Percentiles rank a stretch among this genome's conserved stretches.
Evolutionary conservation across 23 tunicate species (phyloP).

Genomic region (Diplosoma virens): DNA sequence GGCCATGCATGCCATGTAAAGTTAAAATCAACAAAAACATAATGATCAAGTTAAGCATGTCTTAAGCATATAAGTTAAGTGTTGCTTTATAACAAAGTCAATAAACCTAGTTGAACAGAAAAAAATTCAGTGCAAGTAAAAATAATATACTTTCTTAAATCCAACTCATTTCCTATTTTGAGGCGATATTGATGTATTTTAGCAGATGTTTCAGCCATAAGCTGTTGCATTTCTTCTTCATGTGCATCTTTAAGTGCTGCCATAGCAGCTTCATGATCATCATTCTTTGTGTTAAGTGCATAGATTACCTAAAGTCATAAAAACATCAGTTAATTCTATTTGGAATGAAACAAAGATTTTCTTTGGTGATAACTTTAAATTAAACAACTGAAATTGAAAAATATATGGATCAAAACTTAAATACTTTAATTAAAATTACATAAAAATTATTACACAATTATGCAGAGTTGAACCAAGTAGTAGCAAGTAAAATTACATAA

Average conservation of each 20-base stretch:
- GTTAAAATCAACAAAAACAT: too few species aligned
- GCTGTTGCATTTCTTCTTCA: constrained; percentile 90
- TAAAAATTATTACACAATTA: too few species aligned
- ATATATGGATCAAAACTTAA: background rate
- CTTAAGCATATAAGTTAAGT: too few species aligned
- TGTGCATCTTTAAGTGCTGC: constrained; percentile 77
- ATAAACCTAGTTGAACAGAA: too few species aligned
- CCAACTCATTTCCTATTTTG: constrained; percentile 85
- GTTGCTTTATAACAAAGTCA: too few species aligned
- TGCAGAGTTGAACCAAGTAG: too few species aligned
- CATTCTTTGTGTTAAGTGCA: constrained; percentile 94
- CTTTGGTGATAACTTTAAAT: too few species aligned
- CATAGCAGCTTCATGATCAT: constrained; percentile 92
- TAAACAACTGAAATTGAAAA: too few species aligned
- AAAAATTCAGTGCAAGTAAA: too few species aligned
- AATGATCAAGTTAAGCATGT: too few species aligned
- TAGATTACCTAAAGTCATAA: constrained; percentile 79
- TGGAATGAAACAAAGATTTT: background rate
- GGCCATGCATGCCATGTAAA: too few species aligned
- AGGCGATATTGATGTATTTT: constrained; percentile 83
- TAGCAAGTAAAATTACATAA: too few species aligned
- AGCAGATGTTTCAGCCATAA: constrained; percentile 69
- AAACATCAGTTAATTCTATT: background rate
- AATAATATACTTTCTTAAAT: constrained; percentile 70
- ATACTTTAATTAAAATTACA: background rate